Evolutionary conservation across 2,888 invertebrate species (phyloP), one percentile per base, ranked within the genome.

Genomic region (Microdon myrmicae): DNA sequence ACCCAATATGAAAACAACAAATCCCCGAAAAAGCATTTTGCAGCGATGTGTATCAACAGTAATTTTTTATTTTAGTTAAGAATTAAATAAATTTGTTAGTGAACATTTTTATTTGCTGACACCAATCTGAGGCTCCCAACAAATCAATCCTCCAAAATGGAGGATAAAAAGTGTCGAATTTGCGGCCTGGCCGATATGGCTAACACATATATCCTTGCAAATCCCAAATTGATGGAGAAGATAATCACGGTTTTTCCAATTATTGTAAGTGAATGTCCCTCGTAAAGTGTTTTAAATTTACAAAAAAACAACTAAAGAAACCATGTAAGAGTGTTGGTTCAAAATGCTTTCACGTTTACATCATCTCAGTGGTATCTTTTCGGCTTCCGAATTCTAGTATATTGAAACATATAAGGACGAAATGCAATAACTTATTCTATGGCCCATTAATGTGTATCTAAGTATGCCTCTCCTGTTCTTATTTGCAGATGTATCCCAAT

Each of bases 171-270:
- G 13, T 75, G 74, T 43, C 71, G 74, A 7, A 70, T 75, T 37
- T 75, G 74, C 51, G 74, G 74, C 26, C 59, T 66, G 17, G 69
- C 71, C 38, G 69, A 72, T 47, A 67, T 68, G 23, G 68, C 67
- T 29, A 74, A 73, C 28, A 47, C 68, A 6, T 69, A 71, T 43
- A 71, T 74, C 28, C 73, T 71, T 47, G 20, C 67, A 7, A 71
- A 68, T 26, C 45, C 64, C 10, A 71, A 71, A 45, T 54, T 73
- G 17, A 45, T 70, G 4, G 67, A 68, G 3, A 72, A 73, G 61
- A 72, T 74, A 13, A 67, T 71, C 23, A 70, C 73, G 6, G 72
- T 75, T 16, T 74, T 70, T 60, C 74, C 74, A 12, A 68, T 75
- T 25, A 69, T 73, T 53, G 74, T 74, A 53, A 68, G 69, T 68